phyloP scores from a whole-genome alignment of 1,140 invertebrate species.

The Parasteatoda tepidariorum region DNA sequence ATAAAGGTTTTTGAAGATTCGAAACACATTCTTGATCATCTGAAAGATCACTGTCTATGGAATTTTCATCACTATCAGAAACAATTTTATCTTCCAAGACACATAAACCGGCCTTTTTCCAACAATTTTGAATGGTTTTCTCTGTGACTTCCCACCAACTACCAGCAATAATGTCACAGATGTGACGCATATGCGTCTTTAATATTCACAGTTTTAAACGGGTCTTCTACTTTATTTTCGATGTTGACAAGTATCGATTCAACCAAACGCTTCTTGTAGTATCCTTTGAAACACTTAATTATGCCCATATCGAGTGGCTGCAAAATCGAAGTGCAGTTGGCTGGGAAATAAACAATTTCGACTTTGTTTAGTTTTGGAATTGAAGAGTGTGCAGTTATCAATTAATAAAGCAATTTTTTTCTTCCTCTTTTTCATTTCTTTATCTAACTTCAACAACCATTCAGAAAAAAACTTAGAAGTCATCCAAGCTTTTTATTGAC shows the following conservation, averaged over 20 bases:
- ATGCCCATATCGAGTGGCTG: constrained; percentile 1
- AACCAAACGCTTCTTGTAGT: not conserved
- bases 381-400: no score
- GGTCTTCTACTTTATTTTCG: constrained; percentile 13
- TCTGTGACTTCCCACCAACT: constrained; percentile 12
- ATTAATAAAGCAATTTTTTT: no score
- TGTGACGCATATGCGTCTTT: no score
- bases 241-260: constrained; percentile 6
- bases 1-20: not conserved
- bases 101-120: constrained; percentile 6
- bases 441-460: no score
- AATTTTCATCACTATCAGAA: constrained; percentile 11
- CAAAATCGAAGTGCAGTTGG: constrained; percentile 2
- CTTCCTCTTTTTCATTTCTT: no score
- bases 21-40: constrained; percentile 13
- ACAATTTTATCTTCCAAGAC: not conserved
- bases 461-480: no score
- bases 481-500: no score
- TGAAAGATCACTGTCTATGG: not conserved
- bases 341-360: not conserved
- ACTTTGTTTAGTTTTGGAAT: constrained; percentile 1
- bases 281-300: constrained; percentile 13
- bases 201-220: constrained; percentile 1
- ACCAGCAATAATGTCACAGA: not conserved
- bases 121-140: constrained; percentile 1